Base-by-base conservation (phyloP, 2,113 vertebrate genomes). In the Oreochromis tanganicae region DNA sequence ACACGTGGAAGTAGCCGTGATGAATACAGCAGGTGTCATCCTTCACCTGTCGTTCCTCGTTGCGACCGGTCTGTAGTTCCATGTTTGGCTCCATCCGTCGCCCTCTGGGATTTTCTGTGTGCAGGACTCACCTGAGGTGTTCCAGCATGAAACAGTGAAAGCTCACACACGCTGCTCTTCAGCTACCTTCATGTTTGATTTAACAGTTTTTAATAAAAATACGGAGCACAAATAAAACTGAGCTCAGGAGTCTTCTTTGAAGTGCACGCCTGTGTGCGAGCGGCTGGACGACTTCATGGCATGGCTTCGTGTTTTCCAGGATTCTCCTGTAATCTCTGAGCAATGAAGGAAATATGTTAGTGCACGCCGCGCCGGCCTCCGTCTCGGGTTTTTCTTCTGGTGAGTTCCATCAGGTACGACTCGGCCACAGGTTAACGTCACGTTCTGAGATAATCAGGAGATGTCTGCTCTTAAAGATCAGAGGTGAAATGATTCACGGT, bases 321-420 rank as follows among this genome's bases (percentile, higher is more conserved):
- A 59, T 9, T 59, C 0, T 59, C 57, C 27, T 59, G 27, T 2
- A 5, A 17, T 59, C 57, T 59, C 57, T 59, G 56, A 59, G 56
- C 7, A 59, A 3, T 16, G 27, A 59, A 32, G 57, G 27, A 32
- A n/a, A n/a, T 52, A 52, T 5, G 56, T 17, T 9, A 0, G 14
- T 32, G 57, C 57, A 59, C 8, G 14, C 56, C 27, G 7, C 27
- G 27, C 56, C 27, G 3, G 3, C 56, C 27, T 59, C 7, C 34
- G 34, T 36, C 34, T 8, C 14, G 0, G 4, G 27, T 59, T n/a
- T 1, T 52, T n/a, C 50, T 52, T 52, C 50, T 52, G 50, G 50
- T 50, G 48, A 19, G 16, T 4, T 57, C 2, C 24, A 57, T 57
- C 56, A 9, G 3, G 1, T 0, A 29, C 56, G 1, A 2, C 56